Conservation (phyloP, 2,888 invertebrate species). For the Caenorhabditis becei region DNA sequence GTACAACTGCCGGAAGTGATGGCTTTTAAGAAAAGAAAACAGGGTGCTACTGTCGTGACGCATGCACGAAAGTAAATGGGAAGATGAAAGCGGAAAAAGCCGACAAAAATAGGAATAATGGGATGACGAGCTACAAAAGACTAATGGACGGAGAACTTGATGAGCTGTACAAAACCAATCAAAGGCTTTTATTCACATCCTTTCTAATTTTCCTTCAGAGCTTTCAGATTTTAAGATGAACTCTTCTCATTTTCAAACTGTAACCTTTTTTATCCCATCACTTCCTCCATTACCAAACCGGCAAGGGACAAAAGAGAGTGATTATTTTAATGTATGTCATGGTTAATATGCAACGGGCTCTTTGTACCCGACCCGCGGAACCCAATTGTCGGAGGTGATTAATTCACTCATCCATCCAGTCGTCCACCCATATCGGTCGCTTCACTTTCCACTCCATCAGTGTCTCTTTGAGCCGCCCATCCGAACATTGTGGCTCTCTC, state of each 20-base stretch:
- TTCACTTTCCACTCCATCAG: no score
- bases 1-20: constrained; percentile 8
- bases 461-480: no score
- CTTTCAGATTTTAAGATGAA: no score
- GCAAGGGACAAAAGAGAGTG: neutral
- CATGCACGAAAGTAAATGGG: constrained; percentile 5
- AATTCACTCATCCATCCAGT: no score
- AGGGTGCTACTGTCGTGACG: constrained; percentile 19
- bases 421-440: no score
- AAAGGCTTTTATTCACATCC: no score
- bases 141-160: neutral
- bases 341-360: neutral
- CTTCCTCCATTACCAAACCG: neutral
- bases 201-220: neutral
- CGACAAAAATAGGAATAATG: neutral
- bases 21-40: neutral
- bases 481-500: no score
- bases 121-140: no score
- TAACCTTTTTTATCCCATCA: no score
- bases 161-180: no score
- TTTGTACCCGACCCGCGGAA: neutral
- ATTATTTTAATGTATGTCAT: neutral
- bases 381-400: no score
- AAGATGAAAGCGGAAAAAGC: neutral
- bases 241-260: no score